Conservation (phyloP, 2,113 vertebrate genomes). For the Odontophorus gujanensis region DNA sequence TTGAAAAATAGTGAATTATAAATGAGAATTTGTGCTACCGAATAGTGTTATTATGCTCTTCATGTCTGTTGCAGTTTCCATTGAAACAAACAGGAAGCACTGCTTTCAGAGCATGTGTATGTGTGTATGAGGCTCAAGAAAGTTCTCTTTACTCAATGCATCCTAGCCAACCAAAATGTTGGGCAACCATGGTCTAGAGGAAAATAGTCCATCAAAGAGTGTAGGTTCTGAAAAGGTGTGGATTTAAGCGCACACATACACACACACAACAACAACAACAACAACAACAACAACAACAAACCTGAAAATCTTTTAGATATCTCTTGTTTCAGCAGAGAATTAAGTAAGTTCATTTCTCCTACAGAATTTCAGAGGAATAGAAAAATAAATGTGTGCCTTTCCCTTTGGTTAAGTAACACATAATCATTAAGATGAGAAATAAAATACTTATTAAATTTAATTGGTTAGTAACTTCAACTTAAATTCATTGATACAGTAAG, state of each 20-base stretch:
- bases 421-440: background rate
- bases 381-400: slow-evolving; percentile 21
- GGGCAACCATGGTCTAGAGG: background rate
- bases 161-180: too few relatives aligned
- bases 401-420: background rate
- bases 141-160: too few relatives aligned
- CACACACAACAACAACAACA: too few relatives aligned
- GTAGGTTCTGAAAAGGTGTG: background rate
- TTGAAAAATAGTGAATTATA: too few relatives aligned
- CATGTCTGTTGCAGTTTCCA: too few relatives aligned
- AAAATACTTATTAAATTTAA: slow-evolving; percentile 30
- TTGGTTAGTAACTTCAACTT: background rate
- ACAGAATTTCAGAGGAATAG: background rate
- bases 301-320: background rate
- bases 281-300: too few relatives aligned
- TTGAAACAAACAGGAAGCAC: too few relatives aligned
- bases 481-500: slow-evolving; percentile 1
- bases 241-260: background rate
- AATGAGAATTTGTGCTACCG: too few relatives aligned
- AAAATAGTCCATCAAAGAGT: background rate
- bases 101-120: too few relatives aligned
- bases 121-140: too few relatives aligned
- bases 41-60: too few relatives aligned
- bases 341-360: background rate
- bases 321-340: background rate